Conservation (phyloP, 1,140 invertebrate species). For the Saccostrea cuccullata region DNA sequence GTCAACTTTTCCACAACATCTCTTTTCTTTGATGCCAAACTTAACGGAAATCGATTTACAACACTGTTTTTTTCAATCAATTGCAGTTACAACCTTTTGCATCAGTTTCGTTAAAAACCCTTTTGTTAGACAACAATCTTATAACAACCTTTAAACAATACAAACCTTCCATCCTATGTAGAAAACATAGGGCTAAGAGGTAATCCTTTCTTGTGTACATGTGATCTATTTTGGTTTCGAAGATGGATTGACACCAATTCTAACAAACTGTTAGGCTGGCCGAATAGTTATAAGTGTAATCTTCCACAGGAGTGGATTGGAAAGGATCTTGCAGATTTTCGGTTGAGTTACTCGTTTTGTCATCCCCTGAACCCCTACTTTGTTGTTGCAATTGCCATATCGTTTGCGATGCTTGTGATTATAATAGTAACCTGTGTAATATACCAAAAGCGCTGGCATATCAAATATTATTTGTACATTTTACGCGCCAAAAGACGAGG, state of each 20-base stretch:
- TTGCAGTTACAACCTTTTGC: background rate
- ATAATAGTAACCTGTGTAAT: background rate
- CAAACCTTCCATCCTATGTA: background rate
- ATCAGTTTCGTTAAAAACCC: background rate
- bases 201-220: background rate
- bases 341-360: background rate
- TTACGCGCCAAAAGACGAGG: background rate
- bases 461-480: slow-evolving; percentile 17
- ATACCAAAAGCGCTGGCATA: background rate
- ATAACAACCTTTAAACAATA: background rate
- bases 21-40: background rate
- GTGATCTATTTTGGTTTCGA: background rate
- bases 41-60: background rate
- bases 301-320: background rate
- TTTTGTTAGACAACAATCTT: background rate
- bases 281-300: background rate
- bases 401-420: background rate
- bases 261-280: background rate
- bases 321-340: background rate
- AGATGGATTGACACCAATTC: background rate
- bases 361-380: background rate
- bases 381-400: slow-evolving; percentile 40
- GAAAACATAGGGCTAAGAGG: background rate
- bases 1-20: background rate
- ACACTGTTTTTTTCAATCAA: background rate